Evolutionary conservation across 1,140 invertebrate genomes (phyloP).

Genomic region (Drosophila tropicalis): DNA sequence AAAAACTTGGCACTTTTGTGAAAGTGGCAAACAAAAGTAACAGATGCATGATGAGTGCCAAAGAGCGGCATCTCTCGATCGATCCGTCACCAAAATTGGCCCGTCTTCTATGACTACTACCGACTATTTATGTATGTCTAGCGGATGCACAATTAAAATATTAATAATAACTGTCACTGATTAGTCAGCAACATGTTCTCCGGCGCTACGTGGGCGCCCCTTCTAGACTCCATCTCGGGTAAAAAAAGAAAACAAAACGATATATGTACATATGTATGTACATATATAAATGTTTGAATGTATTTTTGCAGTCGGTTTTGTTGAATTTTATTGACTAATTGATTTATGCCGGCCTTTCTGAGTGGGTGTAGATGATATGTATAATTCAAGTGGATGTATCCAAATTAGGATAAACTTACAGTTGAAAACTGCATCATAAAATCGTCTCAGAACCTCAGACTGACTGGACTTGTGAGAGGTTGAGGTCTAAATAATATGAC

Average conservation of each 20-base stretch:
- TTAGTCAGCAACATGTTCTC: conserved; percentile 63
- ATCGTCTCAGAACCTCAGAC: conserved; percentile 9
- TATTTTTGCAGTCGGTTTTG: conserved; percentile 28
- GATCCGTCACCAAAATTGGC: conserved; percentile 54
- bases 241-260: neutral
- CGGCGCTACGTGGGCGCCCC: conserved; percentile 67
- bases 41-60: conserved; percentile 62
- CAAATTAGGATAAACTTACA: conserved; percentile 31
- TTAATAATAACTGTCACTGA: conserved; percentile 41
- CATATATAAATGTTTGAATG: conserved; percentile 21
- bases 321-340: conserved; percentile 60
- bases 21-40: conserved; percentile 64
- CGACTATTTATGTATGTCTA: conserved; percentile 30
- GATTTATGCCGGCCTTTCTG: conserved; percentile 68
- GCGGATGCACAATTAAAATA: conserved; percentile 72
- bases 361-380: conserved; percentile 57
- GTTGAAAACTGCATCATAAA: conserved; percentile 30
- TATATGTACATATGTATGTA: neutral
- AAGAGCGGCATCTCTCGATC: conserved; percentile 3
- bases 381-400: conserved; percentile 42
- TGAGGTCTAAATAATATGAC: conserved; percentile 55
- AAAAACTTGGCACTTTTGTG: conserved; percentile 50
- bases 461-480: conserved; percentile 3
- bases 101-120: conserved; percentile 15
- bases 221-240: conserved; percentile 9